Evolutionary conservation across 2,113 vertebrate species (phyloP), one percentile per base, ranked within the genome.

Genomic region (Aegotheles bennettii): DNA sequence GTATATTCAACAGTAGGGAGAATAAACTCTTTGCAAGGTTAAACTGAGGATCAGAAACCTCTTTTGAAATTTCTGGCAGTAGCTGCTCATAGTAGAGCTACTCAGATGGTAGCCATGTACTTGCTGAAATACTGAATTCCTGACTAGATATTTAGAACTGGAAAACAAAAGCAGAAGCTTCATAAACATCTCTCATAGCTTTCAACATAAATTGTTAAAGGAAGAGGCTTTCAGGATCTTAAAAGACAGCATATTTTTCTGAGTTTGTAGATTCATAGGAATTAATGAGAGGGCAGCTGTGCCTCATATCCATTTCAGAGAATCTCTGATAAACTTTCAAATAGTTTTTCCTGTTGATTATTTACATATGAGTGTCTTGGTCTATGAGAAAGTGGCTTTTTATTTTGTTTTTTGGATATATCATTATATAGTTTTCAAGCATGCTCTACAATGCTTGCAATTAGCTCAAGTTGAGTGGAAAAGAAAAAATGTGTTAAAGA

Each of bases 121-220:
- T 95, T 88, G 28, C 75, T 45, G 68, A 86, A 68, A 9, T 56
- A 18, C 60, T 53, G n/a, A 87, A 59, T 96, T 96, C 83, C 61
- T 81, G 78, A 73, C 84, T 82, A 80, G 59, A 5, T 92, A 85
- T 90, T 97, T 88, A 93, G 93, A 95, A 86, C 42, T 56, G 8
- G 53, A 90, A 84, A 81, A 89, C 50, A 96, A 75, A 96, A 69
- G 91, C 63, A 88, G 35, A 93, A 89, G 71, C 81, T 93, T 76
- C 84, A 92, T 95, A 87, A 97, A 97, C 73, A 82, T 71, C 86
- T 93, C 91, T 95, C 81, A 60, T 53, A 87, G 59, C 48, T 65
- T 96, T 86, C 76, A 94, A 90, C 73, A 87, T 90, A 86, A 93
- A 92, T 87, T 93, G 71, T 93, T 92, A 96, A 97, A 97, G 83